Evolutionary conservation across 2,888 invertebrate species (phyloP), one percentile per base, ranked within the genome.

Genomic region (Melanostoma scalare): DNA sequence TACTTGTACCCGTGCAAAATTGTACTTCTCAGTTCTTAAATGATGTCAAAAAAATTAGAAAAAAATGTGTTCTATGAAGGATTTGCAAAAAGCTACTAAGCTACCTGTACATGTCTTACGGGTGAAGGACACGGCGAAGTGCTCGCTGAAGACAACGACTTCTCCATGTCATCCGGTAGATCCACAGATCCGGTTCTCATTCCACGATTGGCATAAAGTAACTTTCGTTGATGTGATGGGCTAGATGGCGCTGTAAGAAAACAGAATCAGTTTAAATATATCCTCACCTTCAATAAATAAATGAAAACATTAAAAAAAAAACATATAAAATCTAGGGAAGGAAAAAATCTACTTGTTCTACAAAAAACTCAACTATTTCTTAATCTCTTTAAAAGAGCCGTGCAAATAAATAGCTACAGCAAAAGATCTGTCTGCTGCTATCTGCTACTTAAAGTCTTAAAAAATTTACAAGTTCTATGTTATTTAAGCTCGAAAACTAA

Each of bases 91-190:
- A 85, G 82, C 82, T 42, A 68, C 55, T 33, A 88, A 87, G 88
- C 88, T 90, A 90, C 89, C 90, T 91, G 90, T 89, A 89, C 90
- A 88, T 93, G 92, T 89, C 94, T 94, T 87, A 94, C 94, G 42
- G 97, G 97, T 87, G 97, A 97, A 9, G 97, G 97, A 89, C 97
- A 98, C 2, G 98, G 98, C 50, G 98, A 98, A 10, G 97, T 96
- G 89, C 97, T 97, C 82, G 97, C 97, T 33, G 97, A 97, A 46
- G 97, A 97, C 76, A 96, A 94, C 71, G 97, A 97, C 90, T 97
- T 97, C 87, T 96, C 96, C 90, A 96, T 96, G 78, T 97, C 97
- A 88, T 96, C 96, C 1, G 98, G 98, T 55, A 98, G 92, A 88
- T 98, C 98, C 86, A 98, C 96, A 85, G 98, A 98, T 90, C 97